Base-by-base conservation (phyloP, 1,140 invertebrate genomes). In the Lanistes nyassanus region DNA sequence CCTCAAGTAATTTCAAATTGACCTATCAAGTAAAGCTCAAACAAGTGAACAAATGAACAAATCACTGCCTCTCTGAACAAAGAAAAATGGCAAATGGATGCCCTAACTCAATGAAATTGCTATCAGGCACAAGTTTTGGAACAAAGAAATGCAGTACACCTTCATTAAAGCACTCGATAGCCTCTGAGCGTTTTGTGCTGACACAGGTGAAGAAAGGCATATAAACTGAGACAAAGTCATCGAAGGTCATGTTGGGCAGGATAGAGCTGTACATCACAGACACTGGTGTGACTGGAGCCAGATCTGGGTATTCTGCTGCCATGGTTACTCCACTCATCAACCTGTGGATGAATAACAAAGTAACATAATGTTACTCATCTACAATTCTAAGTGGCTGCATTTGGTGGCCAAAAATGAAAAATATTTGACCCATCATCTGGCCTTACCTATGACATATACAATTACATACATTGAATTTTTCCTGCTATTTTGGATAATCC, bases 211-310 rank as follows among this genome's bases (percentile, higher is more conserved):
- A 72, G 68, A 79, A 84, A 23, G 58, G 37, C 9, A 62, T 55
- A 5, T n/a, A 66, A 34, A 13, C 68, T 31, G 31, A 47, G 0
- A 39, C 7, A 23, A 66, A 42, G 23, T 62, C 70, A 34, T 5
- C 67, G 56, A 81, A 53, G 7, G 69, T 68, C 16, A 80, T 37
- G 29, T 31, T 34, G 26, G 37, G 34, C 0, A 78, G 79, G 16
- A 84, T 55, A 0, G 60, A 34, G 16, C 71, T 79, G 67, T 77
- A 84, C n/a, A 80, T 76, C 19, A 86, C 72, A n/a, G 79, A 72
- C n/a, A 83, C 78, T 23, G 71, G 74, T 7, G 67, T 76, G 34
- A 31, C 23, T 16, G 73, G 69, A 0, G 73, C 51, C 7, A 66
- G 26, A 26, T 67, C 53, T 3, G 76, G 71, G 51, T 79, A 80